Conservation (phyloP, 1,140 invertebrate species). For the Phocides pigmalion region DNA sequence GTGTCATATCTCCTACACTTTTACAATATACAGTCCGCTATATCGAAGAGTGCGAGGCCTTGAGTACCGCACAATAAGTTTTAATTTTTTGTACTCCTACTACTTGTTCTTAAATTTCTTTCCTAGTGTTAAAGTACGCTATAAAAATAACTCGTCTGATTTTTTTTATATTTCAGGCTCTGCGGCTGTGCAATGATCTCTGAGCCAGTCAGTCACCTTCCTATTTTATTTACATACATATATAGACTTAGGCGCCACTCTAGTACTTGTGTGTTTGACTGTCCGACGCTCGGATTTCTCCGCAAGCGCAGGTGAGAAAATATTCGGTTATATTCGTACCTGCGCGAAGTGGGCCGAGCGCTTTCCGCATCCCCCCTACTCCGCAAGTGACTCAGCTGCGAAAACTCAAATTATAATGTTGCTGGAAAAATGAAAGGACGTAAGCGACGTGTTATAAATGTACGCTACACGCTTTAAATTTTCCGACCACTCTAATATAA, state of each 20-base stretch:
- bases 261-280: constrained; percentile 39
- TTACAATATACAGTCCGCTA: too few species aligned
- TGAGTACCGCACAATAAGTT: too few species aligned
- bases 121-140: too few species aligned
- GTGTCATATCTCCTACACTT: too few species aligned
- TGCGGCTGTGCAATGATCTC: too few species aligned
- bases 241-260: neutral
- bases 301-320: constrained; percentile 72
- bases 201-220: too few species aligned
- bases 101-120: too few species aligned
- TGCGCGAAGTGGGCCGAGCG: constrained; percentile 67
- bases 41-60: too few species aligned
- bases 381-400: constrained; percentile 47
- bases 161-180: too few species aligned
- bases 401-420: constrained; percentile 42
- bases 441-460: neutral
- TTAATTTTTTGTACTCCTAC: too few species aligned
- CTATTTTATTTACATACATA: too few species aligned
- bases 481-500: neutral
- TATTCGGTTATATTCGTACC: constrained; percentile 76
- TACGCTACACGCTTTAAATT: neutral
- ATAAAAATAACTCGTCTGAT: too few species aligned
- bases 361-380: constrained; percentile 54
- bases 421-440: neutral
- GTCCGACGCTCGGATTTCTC: constrained; percentile 47